Evolutionary conservation across 2,797 vertebrate species (phyloP), one percentile per base, ranked within the genome.

Genomic region (Holocentrus rufus): DNA sequence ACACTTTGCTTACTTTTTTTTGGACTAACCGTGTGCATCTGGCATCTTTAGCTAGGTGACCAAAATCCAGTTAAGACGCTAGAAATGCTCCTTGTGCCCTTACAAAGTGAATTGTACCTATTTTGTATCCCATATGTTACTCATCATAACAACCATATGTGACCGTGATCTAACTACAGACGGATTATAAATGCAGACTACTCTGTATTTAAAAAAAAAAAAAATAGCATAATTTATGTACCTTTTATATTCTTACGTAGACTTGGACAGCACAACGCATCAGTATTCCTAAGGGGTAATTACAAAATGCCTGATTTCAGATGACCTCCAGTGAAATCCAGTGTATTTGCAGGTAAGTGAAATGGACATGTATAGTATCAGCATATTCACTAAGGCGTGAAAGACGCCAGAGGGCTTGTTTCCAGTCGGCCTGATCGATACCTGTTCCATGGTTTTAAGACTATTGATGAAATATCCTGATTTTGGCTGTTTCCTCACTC

Each of bases 81-180:
- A 44, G 23, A 65, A 73, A 67, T 5, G 75, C 77, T 79, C 61
- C 60, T 46, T 14, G 50, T 76, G 62, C 47, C 53, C 80, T n/a
- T 36, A 65, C 71, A 47, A 62, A 44, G 52, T 80, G 66, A 67
- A 73, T 63, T 50, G 44, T 55, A 23, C 62, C 73, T 54, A 36
- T 39, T 67, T 69, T 23, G 65, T 62, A 23, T 76, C 14, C 57
- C 34, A 55, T 66, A 10, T 20, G 4, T 57, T 50, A 42, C 3
- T 80, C 36, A 55, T 50, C 49, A 52, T 25, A 65, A 52, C 54
- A 67, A 23, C 58, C 58, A 25, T 39, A 20, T 52, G 69, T 68
- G 53, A 69, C 63, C 9, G 20, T 66, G 62, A 66, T 4, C 36
- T 58, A 17, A 50, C 20, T 34, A 46, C 50, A 4, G 3, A 52